A percentile compares a stretch with the other conserved stretches of the same genome.
Evolutionary conservation across 1,140 invertebrate genomes (phyloP).

Genomic region (Orchesella cincta): DNA sequence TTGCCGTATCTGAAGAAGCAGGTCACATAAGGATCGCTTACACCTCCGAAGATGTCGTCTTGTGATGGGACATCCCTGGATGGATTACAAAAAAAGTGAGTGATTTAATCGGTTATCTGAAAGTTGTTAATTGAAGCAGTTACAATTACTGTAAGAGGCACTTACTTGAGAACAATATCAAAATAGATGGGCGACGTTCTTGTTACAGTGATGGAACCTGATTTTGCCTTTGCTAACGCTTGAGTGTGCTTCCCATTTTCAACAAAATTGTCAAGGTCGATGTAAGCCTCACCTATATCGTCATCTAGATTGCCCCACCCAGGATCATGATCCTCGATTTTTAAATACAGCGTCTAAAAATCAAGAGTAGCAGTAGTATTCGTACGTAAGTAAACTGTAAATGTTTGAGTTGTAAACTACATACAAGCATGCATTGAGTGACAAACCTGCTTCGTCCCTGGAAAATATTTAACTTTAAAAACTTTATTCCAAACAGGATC

Average conservation of each 20-base stretch:
- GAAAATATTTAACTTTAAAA: conserved; percentile 33
- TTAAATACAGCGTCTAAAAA: conserved; percentile 35
- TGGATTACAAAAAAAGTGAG: no score
- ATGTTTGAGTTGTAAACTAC: no score
- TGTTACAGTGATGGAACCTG: conserved; percentile 30
- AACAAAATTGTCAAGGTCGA: conserved; percentile 41
- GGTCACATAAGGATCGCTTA: conserved; percentile 45
- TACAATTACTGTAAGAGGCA: not conserved
- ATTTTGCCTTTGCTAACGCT: conserved; percentile 24
- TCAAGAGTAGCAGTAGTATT: no score
- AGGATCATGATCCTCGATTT: conserved; percentile 39
- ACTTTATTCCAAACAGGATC: conserved; percentile 41
- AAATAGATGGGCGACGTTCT: conserved; percentile 40
- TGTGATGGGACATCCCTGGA: conserved; percentile 42
- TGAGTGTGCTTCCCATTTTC: conserved; percentile 31
- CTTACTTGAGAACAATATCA: conserved; percentile 37
- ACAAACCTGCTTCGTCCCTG: conserved; percentile 40
- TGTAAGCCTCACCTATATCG: conserved; percentile 30
- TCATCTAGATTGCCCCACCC: conserved; percentile 36
- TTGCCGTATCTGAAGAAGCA: conserved; percentile 42
- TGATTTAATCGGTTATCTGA: no score
- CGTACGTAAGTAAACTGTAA: no score
- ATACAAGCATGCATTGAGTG: no score
- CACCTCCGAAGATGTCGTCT: conserved; percentile 38
- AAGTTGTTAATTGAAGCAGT: not conserved